Conservation (phyloP, 2,113 vertebrate genomes). For the Ailurus styani region DNA sequence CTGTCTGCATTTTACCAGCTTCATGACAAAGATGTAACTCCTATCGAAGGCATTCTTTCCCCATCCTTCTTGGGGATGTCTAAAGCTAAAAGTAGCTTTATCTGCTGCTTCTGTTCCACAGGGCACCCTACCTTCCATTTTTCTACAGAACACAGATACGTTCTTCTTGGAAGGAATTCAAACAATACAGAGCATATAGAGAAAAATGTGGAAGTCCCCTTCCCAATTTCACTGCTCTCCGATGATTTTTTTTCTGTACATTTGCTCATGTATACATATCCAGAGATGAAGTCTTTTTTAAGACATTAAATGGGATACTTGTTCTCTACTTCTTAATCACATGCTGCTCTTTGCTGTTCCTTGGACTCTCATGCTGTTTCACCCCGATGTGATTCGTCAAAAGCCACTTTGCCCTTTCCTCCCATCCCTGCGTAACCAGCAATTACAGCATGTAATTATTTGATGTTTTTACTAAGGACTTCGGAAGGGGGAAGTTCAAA, state of each 20-base stretch:
- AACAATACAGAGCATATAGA: background rate
- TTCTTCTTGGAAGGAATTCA: background rate
- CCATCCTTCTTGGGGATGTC: too few species aligned
- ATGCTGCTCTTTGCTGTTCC: background rate
- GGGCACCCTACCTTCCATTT: background rate
- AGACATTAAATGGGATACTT: background rate
- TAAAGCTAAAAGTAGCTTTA: too few species aligned
- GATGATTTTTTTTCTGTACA: background rate
- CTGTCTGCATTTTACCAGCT: background rate
- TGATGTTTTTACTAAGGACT: slow-evolving; percentile 26
- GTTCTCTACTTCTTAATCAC: background rate
- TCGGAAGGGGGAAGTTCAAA: slow-evolving; percentile 15
- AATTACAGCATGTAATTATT: slow-evolving; percentile 25
- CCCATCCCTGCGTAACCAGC: background rate
- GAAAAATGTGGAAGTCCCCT: background rate
- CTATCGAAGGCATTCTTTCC: background rate
- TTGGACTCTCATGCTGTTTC: background rate
- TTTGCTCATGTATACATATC: background rate
- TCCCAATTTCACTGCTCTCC: background rate
- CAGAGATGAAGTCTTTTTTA: background rate
- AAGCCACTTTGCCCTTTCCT: background rate
- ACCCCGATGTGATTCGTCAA: background rate
- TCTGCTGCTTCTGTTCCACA: background rate
- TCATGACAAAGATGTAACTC: background rate
- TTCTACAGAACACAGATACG: background rate